phyloP scores from a whole-genome alignment of 2,113 vertebrate genomes.

The Aspidoscelis tigris region DNA sequence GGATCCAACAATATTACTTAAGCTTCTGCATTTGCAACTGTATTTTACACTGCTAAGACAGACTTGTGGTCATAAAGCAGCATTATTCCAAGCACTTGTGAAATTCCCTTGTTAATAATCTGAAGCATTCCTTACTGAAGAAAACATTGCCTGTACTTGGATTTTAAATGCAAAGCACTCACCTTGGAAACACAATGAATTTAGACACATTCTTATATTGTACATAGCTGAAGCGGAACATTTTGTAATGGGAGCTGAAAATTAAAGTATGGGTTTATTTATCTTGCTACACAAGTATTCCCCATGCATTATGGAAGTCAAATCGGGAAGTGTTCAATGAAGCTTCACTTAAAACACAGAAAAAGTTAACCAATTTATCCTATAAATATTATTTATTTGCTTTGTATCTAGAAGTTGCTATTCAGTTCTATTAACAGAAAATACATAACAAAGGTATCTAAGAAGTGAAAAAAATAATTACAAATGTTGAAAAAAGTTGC shows the following conservation, averaged over 20 bases:
- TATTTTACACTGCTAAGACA: slow-evolving; percentile 69
- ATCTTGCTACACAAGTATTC: slow-evolving; percentile 63
- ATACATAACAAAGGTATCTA: slow-evolving; percentile 85
- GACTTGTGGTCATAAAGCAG: slow-evolving; percentile 59
- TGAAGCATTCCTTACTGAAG: slow-evolving; percentile 56
- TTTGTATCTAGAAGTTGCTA: slow-evolving; percentile 82
- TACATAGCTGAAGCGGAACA: slow-evolving; percentile 66
- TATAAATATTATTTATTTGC: slow-evolving; percentile 85
- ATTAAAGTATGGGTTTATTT: slow-evolving; percentile 63
- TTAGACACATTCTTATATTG: slow-evolving; percentile 60
- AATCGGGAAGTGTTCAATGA: slow-evolving; percentile 65
- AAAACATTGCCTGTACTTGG: slow-evolving; percentile 60
- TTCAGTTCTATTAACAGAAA: slow-evolving; percentile 86
- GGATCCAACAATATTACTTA: slow-evolving; percentile 71
- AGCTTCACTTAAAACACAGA: slow-evolving; percentile 77
- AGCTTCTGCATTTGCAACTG: slow-evolving; percentile 67
- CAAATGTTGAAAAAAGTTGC: slow-evolving; percentile 91
- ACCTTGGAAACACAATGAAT: slow-evolving; percentile 62
- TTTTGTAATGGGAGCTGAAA: slow-evolving; percentile 67
- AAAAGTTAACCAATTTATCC: slow-evolving; percentile 80
- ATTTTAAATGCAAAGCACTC: slow-evolving; percentile 43
- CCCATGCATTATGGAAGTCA: slow-evolving; percentile 68
- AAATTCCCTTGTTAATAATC: slow-evolving; percentile 52
- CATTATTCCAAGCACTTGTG: slow-evolving; percentile 49
- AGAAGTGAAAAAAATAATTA: slow-evolving; percentile 86